phyloP scores from a whole-genome alignment of 2,797 vertebrate genomes.

The Cirrhinus molitorella region DNA sequence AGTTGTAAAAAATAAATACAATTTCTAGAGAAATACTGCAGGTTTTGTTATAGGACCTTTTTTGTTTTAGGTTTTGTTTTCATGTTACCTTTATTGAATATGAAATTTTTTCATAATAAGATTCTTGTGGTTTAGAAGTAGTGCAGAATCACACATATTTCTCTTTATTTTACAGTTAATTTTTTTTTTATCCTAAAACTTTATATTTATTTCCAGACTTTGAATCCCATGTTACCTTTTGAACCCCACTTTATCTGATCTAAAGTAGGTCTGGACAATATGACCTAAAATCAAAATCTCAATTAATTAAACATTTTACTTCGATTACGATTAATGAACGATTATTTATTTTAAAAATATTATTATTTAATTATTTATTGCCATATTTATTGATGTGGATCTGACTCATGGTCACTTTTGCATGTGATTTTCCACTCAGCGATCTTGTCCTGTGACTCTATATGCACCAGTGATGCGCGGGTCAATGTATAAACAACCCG shows the following conservation, averaged over 20 bases:
- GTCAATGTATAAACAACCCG: no score
- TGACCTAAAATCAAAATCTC: neutral
- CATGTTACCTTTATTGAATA: neutral
- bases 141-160: neutral
- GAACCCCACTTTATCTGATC: neutral
- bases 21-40: neutral
- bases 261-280: no score
- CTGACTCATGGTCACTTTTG: no score
- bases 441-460: no score
- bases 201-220: slow-evolving; percentile 1
- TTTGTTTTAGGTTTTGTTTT: no score
- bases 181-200: neutral
- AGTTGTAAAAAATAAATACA: neutral
- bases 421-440: no score
- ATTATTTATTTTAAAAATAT: no score
- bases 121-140: neutral
- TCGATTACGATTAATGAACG: no score
- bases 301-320: no score
- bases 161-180: neutral
- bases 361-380: no score
- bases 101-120: neutral
- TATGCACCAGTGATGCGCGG: no score
- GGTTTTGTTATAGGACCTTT: neutral
- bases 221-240: neutral
- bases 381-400: no score